Evolutionary conservation across 2,888 invertebrate species (phyloP), one percentile per base, ranked within the genome.

Genomic region (Lottia gigantea): DNA sequence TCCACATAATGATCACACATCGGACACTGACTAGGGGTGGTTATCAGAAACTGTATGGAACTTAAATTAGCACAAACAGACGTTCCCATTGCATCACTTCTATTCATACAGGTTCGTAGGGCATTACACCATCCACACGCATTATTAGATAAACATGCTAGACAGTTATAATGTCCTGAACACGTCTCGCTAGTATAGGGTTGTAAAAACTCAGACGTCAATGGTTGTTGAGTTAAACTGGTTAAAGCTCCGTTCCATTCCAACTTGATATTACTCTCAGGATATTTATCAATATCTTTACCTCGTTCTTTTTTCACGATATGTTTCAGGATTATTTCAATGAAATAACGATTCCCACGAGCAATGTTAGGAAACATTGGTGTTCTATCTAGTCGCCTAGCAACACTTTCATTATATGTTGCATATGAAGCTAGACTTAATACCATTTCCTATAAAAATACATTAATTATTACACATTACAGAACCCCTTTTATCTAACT

Each of bases 1-100:
- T 94, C 93, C 67, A 96, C 95, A 87, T 94, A 94, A 88, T 96
- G 95, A 0, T 94, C 93, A 86, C 97, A 97, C 83, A 95, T 94
- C 14, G 94, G 92, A 85, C 97, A 97, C 40, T 94, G 92, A 25
- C 93, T 92, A 0, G 95, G 94, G 80, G 93, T 93, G 77, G 94
- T 91, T 1, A 95, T 95, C 16, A 96, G 90, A 85, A 94, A 95
- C 67, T 76, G 72, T 14, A 64, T 31, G n/a, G 45, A 40, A 64
- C 45, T 64, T 23, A 64, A 40, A 64, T 46, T 46, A 46, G 64
- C 46, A 46, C 64, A 46, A 40, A 15, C 46, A 15, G 40, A 25
- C 15, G 40, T 64, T 8, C 19, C 55, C 26, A n/a, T 31, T 11
- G 23, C 25, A 45, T 19, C 46, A 64, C 23, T 62, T 46, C 70